Base-by-base conservation (phyloP, 2,113 vertebrate species). In the Rallus limicola region DNA sequence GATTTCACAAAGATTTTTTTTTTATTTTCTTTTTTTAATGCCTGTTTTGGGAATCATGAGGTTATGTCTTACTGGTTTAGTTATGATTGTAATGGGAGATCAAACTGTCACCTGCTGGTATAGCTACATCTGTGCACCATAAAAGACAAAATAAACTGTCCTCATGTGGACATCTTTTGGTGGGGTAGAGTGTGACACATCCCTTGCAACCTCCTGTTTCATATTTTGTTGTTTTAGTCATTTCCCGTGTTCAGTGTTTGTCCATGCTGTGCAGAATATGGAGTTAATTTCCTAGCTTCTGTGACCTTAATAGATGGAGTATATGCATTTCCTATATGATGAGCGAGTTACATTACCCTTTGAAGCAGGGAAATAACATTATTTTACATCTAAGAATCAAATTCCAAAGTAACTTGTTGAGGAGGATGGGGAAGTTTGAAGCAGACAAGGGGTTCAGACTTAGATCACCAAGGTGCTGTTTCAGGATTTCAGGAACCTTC, bases 261-360 rank as follows among this genome's bases (percentile, higher is more conserved):
- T 82, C 84, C 33, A 13, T 72, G 74, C 59, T 84, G 65, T 65
- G 70, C 65, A 69, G 77, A 95, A 95, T 84, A 9, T 89, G 93
- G 93, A 92, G 77, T 92, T 95, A 71, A 95, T 95, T 96, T 95
- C 67, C 81, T 56, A 75, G 40, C n/a, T 83, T 86, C 84, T 82
- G 69, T 93, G 83, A 92, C 91, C 65, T 62, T 82, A 63, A 65
- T 56, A 75, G 53, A 42, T 80, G 42, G 26, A 52, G 29, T 67
- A 79, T 58, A 44, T 60, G 74, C 34, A 79, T 84, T 95, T 94
- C 59, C 74, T 87, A 13, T 91, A 44, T 50, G 20, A 71, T 13
- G 13, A 81, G 58, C 25, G 14, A 63, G 88, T 83, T 80, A 33
- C 11, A 4, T 70, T 81, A 19, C 44, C 72, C 60, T 92, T 71